Conservation (phyloP, 2,888 invertebrate genomes). For the Eueremaeus valkanovi region DNA sequence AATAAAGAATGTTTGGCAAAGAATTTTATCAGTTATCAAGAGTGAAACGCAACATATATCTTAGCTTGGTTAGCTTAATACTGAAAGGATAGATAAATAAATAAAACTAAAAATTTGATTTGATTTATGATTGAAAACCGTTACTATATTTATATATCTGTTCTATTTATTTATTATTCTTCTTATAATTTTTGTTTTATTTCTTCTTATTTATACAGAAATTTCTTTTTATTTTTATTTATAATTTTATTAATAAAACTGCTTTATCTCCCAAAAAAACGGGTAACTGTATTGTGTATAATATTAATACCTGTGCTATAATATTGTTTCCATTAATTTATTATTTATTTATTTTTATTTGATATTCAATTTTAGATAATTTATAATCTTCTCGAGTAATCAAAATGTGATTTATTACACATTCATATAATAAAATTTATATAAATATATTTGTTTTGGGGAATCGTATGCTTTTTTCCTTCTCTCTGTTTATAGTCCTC, state of each 20-base stretch:
- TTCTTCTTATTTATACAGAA: neutral
- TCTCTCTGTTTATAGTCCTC: no score
- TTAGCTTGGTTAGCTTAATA: no score
- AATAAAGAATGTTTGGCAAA: neutral
- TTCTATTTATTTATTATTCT: no score
- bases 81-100: neutral
- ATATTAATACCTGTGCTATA: no score
- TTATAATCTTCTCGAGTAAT: neutral
- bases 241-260: no score
- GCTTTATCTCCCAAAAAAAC: neutral
- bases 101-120: no score
- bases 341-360: neutral
- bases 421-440: neutral
- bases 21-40: neutral
- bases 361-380: neutral
- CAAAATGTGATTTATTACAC: constrained; percentile 4
- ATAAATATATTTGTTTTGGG: neutral
- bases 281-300: no score
- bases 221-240: neutral
- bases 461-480: no score
- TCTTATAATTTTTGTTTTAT: neutral
- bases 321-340: no score
- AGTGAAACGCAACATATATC: no score
- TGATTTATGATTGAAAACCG: neutral
- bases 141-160: neutral